A percentile compares a stretch with the other conserved stretches of the same genome.
Evolutionary conservation across 2,113 vertebrate species (phyloP).

Genomic region (Mustelus asterias): DNA sequence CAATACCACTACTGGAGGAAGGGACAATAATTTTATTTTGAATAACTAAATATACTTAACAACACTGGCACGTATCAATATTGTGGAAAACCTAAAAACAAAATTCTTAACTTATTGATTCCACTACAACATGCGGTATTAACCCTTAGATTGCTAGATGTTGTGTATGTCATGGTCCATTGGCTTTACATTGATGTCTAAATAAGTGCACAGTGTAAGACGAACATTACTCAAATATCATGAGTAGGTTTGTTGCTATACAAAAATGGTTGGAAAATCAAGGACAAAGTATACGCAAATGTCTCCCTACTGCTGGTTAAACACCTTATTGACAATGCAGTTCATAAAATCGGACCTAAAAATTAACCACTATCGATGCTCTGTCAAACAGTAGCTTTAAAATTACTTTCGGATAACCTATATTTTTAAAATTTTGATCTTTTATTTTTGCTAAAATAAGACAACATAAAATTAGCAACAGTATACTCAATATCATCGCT

Average conservation of each 20-base stretch:
- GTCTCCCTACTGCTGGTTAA: neutral
- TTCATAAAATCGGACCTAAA: neutral
- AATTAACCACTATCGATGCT: neutral
- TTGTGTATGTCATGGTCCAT: neutral
- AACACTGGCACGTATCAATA: neutral
- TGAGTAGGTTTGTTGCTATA: neutral
- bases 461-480: neutral
- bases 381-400: neutral
- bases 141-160: neutral
- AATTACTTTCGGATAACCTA: neutral
- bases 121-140: neutral
- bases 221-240: neutral
- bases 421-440: neutral
- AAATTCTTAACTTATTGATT: neutral
- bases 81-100: neutral
- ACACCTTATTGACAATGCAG: neutral
- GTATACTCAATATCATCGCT: neutral
- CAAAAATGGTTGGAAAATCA: neutral
- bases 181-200: neutral
- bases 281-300: neutral
- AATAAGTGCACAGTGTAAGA: neutral
- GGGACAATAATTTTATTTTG: neutral
- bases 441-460: neutral
- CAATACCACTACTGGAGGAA: neutral
- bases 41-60: neutral